Percentiles rank a stretch among this genome's conserved stretches.
phyloP scores from a whole-genome alignment of 2,797 vertebrate species.

The Lepus oiostolus region DNA sequence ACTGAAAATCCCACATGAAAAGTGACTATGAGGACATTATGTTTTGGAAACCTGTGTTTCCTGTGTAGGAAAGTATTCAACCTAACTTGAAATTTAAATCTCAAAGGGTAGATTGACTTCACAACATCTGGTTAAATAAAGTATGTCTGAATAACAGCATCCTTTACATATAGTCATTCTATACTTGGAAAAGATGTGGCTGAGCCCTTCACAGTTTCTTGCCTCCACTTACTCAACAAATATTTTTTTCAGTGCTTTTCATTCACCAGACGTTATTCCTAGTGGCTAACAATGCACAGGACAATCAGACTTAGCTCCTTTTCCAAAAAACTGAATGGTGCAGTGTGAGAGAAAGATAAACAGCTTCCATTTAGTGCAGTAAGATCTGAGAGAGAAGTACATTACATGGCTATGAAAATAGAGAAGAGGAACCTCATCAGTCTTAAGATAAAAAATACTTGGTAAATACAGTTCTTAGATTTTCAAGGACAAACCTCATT shows the following conservation, averaged over 20 bases:
- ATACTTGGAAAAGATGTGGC: not conserved
- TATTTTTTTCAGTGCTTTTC: not conserved
- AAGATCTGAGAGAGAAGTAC: not conserved
- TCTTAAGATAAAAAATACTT: conserved; percentile 40
- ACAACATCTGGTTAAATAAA: not conserved
- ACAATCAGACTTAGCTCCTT: not conserved
- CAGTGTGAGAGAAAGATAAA: not conserved
- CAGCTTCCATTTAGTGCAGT: not conserved
- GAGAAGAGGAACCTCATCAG: not conserved
- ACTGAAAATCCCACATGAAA: conserved; percentile 22
- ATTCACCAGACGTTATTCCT: not conserved
- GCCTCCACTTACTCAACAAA: not conserved
- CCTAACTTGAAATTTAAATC: conserved; percentile 27
- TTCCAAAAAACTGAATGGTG: not conserved
- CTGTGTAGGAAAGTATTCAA: not conserved
- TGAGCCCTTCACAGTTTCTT: not conserved
- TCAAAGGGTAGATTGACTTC: not conserved
- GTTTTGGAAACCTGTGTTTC: not conserved
- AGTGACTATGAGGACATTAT: not conserved
- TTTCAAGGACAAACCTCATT: conserved; percentile 41
- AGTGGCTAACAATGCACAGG: not conserved
- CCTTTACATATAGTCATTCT: not conserved
- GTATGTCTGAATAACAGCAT: not conserved
- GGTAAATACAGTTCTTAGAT: not conserved
- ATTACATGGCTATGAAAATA: not conserved